Evolutionary conservation across 2,113 vertebrate species (phyloP), one percentile per base, ranked within the genome.

Genomic region (Stictonetta naevosa): DNA sequence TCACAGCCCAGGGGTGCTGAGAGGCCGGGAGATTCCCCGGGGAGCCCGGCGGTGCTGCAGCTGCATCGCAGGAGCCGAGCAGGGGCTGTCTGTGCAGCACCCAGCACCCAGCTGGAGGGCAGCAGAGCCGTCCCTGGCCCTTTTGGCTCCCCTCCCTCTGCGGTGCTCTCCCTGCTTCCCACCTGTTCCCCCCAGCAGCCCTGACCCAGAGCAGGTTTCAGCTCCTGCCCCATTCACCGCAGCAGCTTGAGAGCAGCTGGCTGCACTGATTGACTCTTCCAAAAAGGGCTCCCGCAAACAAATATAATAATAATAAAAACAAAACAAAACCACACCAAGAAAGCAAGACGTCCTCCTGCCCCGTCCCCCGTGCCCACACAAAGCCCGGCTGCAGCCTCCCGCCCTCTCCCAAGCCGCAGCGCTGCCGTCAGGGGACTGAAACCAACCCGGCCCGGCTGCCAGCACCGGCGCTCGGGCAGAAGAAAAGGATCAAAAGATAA

Each of bases 221-320:
- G 67, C 21, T 48, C 56, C 77, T 53, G 74, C 56, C 76, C 67
- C 76, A 73, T 92, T 89, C 92, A 92, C 42, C 0, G 0, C 46
- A 86, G 96, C 97, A 97, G 96, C 94, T 95, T 96, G 95, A 20
- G 62, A 96, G 95, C 97, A 97, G 95, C 95, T 97, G 94, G 81
- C 55, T 75, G 78, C 82, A 56, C 72, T 3, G 72, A 85, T 60
- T 71, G 72, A 40, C 42, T 69, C 56, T 67, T 89, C 14, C 29
- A n/a, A 44, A 90, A 93, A 84, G 60, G 64, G 68, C 53, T 79
- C 77, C 0, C 0, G 38, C 26, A 40, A 69, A 95, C 88, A 85
- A 80, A 44, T 40, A 38, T 44, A 44, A 7, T 20, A 22, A 85
- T 38, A 59, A 46, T 42, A 85, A 55, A 46, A 46, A 20, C 3